These are phyloP conservation scores for Corbicula japonica DNA, from an alignment of 2,888 invertebrate species.

Conservation along the genomic window DNA sequence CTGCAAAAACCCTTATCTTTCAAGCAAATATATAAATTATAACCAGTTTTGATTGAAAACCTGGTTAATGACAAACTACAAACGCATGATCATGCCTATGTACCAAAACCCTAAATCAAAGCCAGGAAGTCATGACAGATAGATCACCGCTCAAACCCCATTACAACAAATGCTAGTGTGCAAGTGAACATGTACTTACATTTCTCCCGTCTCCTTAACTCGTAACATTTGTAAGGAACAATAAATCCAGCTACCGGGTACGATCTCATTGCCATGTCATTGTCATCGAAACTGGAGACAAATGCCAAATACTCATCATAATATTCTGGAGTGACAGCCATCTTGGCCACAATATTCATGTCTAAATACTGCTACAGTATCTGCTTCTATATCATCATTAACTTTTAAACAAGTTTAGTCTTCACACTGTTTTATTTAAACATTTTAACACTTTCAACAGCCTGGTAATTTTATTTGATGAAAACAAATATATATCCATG, in stretches of 20 bases:
- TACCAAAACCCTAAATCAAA: too few species aligned
- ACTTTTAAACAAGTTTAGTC: not conserved
- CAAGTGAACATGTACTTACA: slow-evolving; percentile 52
- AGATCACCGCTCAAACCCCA: too few species aligned
- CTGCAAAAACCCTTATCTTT: too few species aligned
- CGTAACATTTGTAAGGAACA: slow-evolving; percentile 59
- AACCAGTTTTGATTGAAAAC: too few species aligned
- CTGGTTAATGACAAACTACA: too few species aligned
- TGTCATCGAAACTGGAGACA: slow-evolving; percentile 36
- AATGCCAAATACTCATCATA: slow-evolving; percentile 27
- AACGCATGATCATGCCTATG: too few species aligned
- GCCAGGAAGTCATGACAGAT: too few species aligned
- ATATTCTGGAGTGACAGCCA: not conserved
- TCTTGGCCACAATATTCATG: slow-evolving; percentile 7
- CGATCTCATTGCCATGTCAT: slow-evolving; percentile 44
- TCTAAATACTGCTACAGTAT: not conserved
- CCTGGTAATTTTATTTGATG: not conserved
- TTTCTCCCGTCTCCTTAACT: slow-evolving; percentile 37
- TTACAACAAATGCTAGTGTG: not conserved
- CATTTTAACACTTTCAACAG: too few species aligned
- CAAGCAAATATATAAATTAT: too few species aligned
- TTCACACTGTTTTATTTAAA: not conserved
- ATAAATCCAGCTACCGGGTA: slow-evolving; percentile 59
- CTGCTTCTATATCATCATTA: not conserved
- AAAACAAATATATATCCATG: not conserved